Evolutionary conservation across 2,797 vertebrate species (phyloP).

Genomic region (Tenualosa ilisha): DNA sequence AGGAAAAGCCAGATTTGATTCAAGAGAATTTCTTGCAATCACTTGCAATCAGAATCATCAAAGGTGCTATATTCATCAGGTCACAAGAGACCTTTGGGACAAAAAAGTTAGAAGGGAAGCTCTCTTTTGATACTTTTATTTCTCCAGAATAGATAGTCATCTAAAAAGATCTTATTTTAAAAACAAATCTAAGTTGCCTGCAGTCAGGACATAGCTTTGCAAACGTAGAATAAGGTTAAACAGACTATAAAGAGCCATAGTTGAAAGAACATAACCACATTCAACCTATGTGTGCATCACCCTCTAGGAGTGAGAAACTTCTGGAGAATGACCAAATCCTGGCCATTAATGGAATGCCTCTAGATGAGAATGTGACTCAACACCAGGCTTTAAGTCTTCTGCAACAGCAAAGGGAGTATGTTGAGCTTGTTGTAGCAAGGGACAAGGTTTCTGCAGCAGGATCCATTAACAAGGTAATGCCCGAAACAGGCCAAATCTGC

Average conservation of each 20-base stretch:
- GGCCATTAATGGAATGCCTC: constrained; percentile 85
- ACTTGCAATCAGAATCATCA: too few species aligned
- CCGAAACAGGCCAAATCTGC: constrained; percentile 20
- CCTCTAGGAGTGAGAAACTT: constrained; percentile 84
- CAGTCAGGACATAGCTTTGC: background rate
- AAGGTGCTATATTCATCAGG: too few species aligned
- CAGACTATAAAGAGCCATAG: background rate
- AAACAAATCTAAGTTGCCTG: background rate
- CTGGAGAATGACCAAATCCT: constrained; percentile 92
- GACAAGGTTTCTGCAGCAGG: constrained; percentile 60
- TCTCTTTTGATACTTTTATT: too few species aligned
- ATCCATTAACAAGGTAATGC: constrained; percentile 73
- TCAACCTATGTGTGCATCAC: background rate
- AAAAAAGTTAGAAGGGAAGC: too few species aligned
- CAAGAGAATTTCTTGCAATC: too few species aligned
- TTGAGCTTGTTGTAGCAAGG: constrained; percentile 87
- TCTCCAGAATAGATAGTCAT: too few species aligned
- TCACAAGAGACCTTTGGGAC: too few species aligned
- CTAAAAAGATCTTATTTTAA: too few species aligned
- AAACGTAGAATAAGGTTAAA: background rate
- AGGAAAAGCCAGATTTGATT: too few species aligned
- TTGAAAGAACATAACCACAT: background rate
- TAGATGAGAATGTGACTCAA: constrained; percentile 87
- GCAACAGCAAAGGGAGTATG: constrained; percentile 82
- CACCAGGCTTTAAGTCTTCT: constrained; percentile 87